A percentile compares a stretch with the other conserved stretches of the same genome.
Conservation (phyloP, 2,888 invertebrate species). For the Mythimna lalbum region DNA sequence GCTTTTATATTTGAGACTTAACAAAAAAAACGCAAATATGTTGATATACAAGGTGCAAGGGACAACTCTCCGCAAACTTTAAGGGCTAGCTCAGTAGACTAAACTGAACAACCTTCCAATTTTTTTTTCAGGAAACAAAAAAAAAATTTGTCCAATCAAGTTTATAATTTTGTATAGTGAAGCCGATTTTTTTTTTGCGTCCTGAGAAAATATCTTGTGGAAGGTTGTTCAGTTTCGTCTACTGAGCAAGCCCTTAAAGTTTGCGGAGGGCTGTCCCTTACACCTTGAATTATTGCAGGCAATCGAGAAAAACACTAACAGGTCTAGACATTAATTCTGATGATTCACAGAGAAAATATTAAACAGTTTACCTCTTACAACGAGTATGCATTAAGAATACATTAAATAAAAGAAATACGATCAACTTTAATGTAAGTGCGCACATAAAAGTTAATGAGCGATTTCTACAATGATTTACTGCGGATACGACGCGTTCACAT, state of each 20-base stretch:
- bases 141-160: too few relatives aligned
- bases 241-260: too few relatives aligned
- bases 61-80: too few relatives aligned
- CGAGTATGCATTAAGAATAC: constrained; percentile 22
- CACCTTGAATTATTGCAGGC: background rate
- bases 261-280: too few relatives aligned
- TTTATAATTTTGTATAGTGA: too few relatives aligned
- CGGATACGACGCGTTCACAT: constrained; percentile 52
- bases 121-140: too few relatives aligned
- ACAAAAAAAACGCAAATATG: background rate
- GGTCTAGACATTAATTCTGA: background rate
- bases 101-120: too few relatives aligned
- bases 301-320: background rate
- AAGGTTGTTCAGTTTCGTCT: too few relatives aligned
- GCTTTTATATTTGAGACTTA: background rate
- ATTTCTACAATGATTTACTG: constrained; percentile 64
- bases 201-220: too few relatives aligned
- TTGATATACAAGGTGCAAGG: too few relatives aligned
- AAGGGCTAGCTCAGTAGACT: too few relatives aligned
- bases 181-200: too few relatives aligned
- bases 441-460: constrained; percentile 43
- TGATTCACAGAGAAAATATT: constrained; percentile 40
- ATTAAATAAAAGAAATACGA: constrained; percentile 22
- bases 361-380: constrained; percentile 29
- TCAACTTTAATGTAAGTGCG: constrained; percentile 34